Conservation (phyloP, 2,797 vertebrate genomes). For the Schizothorax lantsangensis region DNA sequence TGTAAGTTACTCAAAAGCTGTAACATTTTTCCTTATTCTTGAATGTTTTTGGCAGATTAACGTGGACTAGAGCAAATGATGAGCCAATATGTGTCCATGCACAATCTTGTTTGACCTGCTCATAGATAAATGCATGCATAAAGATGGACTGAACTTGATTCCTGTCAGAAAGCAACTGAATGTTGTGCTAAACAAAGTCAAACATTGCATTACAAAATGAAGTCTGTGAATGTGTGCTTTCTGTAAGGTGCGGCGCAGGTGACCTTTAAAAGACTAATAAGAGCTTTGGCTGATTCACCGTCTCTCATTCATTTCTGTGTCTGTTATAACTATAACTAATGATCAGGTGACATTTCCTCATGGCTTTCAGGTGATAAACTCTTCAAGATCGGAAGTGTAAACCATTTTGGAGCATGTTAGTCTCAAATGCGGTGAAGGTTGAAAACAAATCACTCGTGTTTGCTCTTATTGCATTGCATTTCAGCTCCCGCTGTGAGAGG, state of each 20-base stretch:
- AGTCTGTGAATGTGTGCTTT: neutral
- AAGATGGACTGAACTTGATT: neutral
- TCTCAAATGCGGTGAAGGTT: constrained; percentile 54
- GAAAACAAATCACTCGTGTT: constrained; percentile 38
- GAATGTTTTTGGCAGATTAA: neutral
- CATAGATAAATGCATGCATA: neutral
- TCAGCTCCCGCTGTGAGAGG: constrained; percentile 43
- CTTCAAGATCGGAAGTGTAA: constrained; percentile 43
- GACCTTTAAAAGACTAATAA: constrained; percentile 29
- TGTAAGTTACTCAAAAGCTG: neutral
- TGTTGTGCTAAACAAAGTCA: constrained; percentile 38
- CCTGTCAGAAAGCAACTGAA: neutral
- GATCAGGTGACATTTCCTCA: neutral
- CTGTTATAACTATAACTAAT: constrained; percentile 1
- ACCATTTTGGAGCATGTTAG: constrained; percentile 37
- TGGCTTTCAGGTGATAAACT: constrained; percentile 36
- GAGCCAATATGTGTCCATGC: neutral
- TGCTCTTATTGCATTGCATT: constrained; percentile 5
- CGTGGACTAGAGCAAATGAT: neutral
- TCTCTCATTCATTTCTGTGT: neutral
- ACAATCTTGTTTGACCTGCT: neutral
- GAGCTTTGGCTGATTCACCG: neutral
- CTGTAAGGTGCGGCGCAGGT: neutral
- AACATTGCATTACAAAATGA: neutral
- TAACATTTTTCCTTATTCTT: neutral